Evolutionary conservation across 2,888 invertebrate species (phyloP), one percentile per base, ranked within the genome.

Genomic region (Rhimphoctona megacephalus): DNA sequence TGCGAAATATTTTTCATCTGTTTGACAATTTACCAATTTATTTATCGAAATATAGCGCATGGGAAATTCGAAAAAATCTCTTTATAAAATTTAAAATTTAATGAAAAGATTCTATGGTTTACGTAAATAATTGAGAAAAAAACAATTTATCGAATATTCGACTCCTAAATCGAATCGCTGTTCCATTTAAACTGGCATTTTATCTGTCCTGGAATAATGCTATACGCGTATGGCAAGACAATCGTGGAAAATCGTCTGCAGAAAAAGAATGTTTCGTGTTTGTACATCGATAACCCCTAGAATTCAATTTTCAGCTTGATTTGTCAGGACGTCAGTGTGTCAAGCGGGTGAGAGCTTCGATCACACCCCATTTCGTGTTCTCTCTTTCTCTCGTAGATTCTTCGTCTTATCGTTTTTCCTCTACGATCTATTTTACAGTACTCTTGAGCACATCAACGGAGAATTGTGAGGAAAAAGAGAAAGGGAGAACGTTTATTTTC

Each of bases 241-340:
- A 49, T 46, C 36, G 57, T 30, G 30, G 30, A 66, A 49, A 64
- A 33, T 49, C n/a, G 61, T 64, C 17, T 33, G 46, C 49, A 43
- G 39, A 57, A 43, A 64, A 66, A 66, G 52, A 67, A 78, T 39
- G 39, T 36, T 7, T 52, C 61, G 76, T 49, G 67, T 70, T 49
- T 14, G 57, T 69, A 61, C 30, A 82, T 83, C 83, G 19, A 66
- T 49, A 85, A 88, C 84, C 91, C 88, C 90, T 89, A 92, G 93
- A 93, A 93, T 93, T 93, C 93, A 93, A 93, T 93, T 93, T 93
- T 93, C 93, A 93, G 93, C 92, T 93, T 93, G 93, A 93, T 93
- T 93, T 93, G 93, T 93, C 93, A 92, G 93, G 89, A 89, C 91
- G 92, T 92, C 92, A 91, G 90, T 87, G 70, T 76, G 91, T 85